These are phyloP conservation scores for Vombatus ursinus DNA, from an alignment of 2,113 vertebrate genomes.

Conservation along the genomic window DNA sequence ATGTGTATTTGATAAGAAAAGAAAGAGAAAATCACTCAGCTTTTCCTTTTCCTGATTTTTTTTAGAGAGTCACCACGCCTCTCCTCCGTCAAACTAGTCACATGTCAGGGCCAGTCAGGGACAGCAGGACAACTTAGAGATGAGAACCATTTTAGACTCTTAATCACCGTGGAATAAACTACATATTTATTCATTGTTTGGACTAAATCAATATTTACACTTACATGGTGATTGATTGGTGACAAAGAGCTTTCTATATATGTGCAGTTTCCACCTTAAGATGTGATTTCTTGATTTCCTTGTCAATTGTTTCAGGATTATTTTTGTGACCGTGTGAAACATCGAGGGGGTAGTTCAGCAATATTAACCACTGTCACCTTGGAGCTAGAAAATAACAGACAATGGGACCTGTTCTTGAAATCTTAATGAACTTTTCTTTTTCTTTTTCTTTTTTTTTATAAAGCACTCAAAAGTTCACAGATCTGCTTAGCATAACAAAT, in stretches of 20 bases:
- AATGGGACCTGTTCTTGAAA: constrained; percentile 16
- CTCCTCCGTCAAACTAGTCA: not conserved
- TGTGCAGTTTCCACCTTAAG: not conserved
- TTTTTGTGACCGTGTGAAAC: not conserved
- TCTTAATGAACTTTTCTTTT: constrained; percentile 21
- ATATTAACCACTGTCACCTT: not conserved
- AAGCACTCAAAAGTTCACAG: not conserved
- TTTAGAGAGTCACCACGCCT: not conserved
- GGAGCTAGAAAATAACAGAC: constrained; percentile 19
- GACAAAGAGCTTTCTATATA: not conserved
- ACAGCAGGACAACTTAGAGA: not conserved
- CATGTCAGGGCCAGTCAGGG: not conserved
- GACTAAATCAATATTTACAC: not conserved
- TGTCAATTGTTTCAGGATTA: not conserved
- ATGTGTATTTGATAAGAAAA: not conserved
- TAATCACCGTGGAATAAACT: not conserved
- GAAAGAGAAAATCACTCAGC: not conserved
- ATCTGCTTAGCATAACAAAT: constrained; percentile 32
- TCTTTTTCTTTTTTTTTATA: not conserved
- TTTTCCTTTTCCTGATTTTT: not conserved
- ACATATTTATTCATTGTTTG: not conserved
- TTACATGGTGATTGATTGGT: not conserved
- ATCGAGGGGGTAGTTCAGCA: not conserved
- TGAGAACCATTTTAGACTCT: not conserved
- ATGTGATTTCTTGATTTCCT: not conserved